Evolutionary conservation across 2,888 invertebrate species (phyloP), one percentile per base, ranked within the genome.

Genomic region (Perdita meconis): DNA sequence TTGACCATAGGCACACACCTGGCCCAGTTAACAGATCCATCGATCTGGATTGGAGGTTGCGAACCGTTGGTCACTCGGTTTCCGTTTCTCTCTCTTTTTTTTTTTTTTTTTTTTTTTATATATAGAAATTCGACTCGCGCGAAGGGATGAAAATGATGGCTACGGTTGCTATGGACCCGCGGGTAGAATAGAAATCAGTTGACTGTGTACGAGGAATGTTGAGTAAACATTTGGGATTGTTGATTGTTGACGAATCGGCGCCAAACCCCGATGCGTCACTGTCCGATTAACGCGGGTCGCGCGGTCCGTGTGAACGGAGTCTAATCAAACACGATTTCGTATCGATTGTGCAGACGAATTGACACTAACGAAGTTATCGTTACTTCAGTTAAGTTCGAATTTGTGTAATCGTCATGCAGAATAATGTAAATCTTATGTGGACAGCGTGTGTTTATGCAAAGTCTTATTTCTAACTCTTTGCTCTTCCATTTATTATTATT

Each of bases 1-100:
- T 61, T 83, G 81, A 80, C 80, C 79, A 65, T n/a, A n/a, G n/a
- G 55, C 53, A 26, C 69, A 55, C 86, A 87, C 84, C 86, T 87
- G 84, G 87, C 74, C 38, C 65, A 42, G 59, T 26, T 26, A 56
- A 68, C 61, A 77, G 70, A 84, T 84, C 77, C 79, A 67, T 81
- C 79, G 81, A 83, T 86, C 79, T 75, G 68, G 65, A 74, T 65
- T 42, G 76, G 75, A 69, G 56, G 56, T 75, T 64, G 47, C 68
- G 42, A n/a, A 66, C 72, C 67, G 67, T 73, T 80, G 82, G 86
- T 80, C 84, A 82, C 42, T 53, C 57, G 53, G 53, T 73, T 19
- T 65, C 59, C 36, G 24, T 12, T 65, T 78, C 60, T 74, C 69
- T 64, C 73, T n/a, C n/a, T n/a, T n/a, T n/a, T n/a, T n/a, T n/a